Conservation (phyloP, 2,113 vertebrate species). For the Erythrocercus mccallii region DNA sequence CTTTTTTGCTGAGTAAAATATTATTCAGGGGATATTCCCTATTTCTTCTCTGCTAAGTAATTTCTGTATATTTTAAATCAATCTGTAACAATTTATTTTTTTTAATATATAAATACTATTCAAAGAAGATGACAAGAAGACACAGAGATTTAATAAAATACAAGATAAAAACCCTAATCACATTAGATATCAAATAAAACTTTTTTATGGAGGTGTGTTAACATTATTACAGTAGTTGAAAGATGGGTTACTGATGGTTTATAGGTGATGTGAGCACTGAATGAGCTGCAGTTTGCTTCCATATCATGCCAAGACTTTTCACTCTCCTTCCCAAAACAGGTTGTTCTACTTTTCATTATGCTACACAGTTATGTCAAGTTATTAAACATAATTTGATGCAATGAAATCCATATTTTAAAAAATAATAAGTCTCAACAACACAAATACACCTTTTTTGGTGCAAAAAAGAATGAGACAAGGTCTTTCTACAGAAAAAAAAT, state of each 20-base stretch:
- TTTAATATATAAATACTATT: background rate
- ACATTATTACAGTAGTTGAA: constrained; percentile 6
- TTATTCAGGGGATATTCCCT: background rate
- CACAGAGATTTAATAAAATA: constrained; percentile 26
- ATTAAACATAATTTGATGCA: background rate
- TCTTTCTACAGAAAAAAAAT: background rate
- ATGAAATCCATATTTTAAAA: background rate
- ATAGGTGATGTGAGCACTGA: background rate
- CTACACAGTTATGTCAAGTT: background rate
- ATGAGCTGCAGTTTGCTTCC: background rate
- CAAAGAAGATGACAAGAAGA: background rate
- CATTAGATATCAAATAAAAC: background rate
- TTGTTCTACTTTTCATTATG: background rate
- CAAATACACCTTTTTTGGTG: background rate
- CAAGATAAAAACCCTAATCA: constrained; percentile 25
- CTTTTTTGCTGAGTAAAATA: background rate
- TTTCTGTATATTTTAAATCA: constrained; percentile 16
- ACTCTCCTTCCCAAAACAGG: background rate
- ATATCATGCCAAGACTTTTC: background rate
- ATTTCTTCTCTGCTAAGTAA: background rate
- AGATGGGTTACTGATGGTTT: background rate
- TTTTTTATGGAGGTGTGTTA: background rate
- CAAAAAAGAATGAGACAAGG: background rate
- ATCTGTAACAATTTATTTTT: background rate
- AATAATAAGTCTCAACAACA: background rate